These are phyloP conservation scores for Trichopria drosophilae DNA, from an alignment of 2,888 invertebrate genomes.

Conservation along the genomic window DNA sequence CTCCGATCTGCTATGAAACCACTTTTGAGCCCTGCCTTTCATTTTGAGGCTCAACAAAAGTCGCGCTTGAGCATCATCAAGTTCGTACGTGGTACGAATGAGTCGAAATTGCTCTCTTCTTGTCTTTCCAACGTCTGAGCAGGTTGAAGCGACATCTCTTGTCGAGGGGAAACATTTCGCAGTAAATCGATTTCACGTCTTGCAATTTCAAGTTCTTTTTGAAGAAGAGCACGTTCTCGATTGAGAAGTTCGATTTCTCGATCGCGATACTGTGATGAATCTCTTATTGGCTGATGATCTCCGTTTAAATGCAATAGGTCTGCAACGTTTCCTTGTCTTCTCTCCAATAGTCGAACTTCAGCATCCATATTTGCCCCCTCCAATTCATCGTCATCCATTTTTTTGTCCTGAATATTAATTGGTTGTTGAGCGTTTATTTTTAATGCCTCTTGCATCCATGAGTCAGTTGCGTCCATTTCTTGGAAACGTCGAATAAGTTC, in stretches of 20 bases:
- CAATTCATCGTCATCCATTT: no score
- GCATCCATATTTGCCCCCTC: no score
- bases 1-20: conserved; percentile 31
- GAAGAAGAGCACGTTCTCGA: not conserved
- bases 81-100: conserved; percentile 8
- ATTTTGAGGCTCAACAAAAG: conserved; percentile 18
- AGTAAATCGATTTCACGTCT: not conserved
- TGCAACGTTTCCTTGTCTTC: no score
- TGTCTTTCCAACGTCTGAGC: not conserved
- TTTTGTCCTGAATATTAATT: no score
- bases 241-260: not conserved
- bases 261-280: not conserved
- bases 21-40: conserved; percentile 27
- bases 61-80: conserved; percentile 13
- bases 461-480: not conserved
- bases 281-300: not conserved
- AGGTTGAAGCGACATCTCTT: no score
- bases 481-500: conserved; percentile 1
- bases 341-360: no score
- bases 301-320: no score
- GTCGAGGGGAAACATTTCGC: no score
- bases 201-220: not conserved
- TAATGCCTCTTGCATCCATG: not conserved
- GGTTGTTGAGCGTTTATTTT: no score
- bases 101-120: conserved; percentile 18